These are phyloP conservation scores for Corvus hawaiiensis DNA, from an alignment of 2,113 vertebrate species.

Conservation along the genomic window DNA sequence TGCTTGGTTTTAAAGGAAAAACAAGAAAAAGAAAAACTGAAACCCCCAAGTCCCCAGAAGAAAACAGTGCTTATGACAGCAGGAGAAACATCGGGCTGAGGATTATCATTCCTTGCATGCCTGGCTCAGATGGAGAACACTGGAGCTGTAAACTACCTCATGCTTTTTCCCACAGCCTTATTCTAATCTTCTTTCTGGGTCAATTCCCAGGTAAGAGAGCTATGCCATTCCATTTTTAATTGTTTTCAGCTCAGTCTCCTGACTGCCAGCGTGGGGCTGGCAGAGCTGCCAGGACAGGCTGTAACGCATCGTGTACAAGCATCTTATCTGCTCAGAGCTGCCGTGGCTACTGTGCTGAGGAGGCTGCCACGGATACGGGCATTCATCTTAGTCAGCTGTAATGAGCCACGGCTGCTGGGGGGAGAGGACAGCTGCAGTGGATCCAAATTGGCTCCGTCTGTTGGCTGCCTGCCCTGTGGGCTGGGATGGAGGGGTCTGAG, in stretches of 20 bases:
- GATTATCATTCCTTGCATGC: not conserved
- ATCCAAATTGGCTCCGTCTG: not conserved
- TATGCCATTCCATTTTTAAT: not conserved
- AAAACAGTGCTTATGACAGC: not conserved
- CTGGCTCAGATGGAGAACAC: not conserved
- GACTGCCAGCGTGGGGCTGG: not conserved
- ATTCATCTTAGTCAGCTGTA: conserved; percentile 29
- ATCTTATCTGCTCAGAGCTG: not conserved
- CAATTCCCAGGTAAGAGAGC: conserved; percentile 10
- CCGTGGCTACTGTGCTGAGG: not conserved
- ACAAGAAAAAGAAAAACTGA: not conserved
- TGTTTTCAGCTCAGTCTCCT: not conserved
- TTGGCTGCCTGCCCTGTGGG: not conserved
- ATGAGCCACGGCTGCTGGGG: conserved; percentile 10
- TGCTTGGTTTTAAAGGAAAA: not conserved
- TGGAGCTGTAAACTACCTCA: not conserved
- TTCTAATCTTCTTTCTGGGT: conserved; percentile 13
- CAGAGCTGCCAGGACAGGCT: not conserved
- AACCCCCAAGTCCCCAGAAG: not conserved
- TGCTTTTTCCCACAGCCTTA: not conserved
- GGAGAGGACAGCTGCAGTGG: not conserved
- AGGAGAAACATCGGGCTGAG: not conserved
- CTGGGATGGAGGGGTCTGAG: not conserved
- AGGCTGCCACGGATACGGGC: not conserved
- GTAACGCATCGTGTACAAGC: not conserved